Evolutionary conservation across 2,797 vertebrate genomes (phyloP).

Genomic region (Chloroceryle amazona): DNA sequence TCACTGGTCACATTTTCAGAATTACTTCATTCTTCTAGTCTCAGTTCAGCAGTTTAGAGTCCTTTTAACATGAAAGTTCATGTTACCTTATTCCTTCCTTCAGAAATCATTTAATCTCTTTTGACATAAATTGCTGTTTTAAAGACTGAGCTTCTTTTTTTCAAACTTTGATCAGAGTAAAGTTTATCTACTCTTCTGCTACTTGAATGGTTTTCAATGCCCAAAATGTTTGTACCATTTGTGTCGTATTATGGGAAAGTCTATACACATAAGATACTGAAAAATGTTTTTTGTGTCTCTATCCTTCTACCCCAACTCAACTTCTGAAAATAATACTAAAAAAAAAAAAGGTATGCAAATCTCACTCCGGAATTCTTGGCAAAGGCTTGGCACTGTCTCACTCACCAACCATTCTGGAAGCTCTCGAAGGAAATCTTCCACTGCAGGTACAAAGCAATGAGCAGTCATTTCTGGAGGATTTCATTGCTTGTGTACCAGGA

Average conservation of each 20-base stretch:
- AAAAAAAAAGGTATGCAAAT: constrained; percentile 90
- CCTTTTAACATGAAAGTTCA: not conserved
- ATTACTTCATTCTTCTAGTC: not conserved
- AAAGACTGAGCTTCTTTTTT: not conserved
- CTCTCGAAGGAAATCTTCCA: constrained; percentile 95
- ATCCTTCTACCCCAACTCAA: not conserved
- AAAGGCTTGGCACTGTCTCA: constrained; percentile 97
- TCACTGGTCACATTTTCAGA: not conserved
- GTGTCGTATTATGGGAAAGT: not conserved
- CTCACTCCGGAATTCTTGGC: constrained; percentile 95
- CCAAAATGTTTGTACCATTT: not conserved
- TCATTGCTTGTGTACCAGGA: constrained; percentile 94
- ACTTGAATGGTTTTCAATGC: not conserved
- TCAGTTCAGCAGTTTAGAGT: not conserved
- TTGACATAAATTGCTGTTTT: not conserved
- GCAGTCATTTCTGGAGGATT: constrained; percentile 98
- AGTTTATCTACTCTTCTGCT: not conserved
- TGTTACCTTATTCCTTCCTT: not conserved
- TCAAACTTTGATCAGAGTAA: not conserved
- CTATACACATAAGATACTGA: not conserved
- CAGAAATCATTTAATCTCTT: not conserved
- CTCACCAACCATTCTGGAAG: constrained; percentile 96
- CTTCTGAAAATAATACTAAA: not conserved
- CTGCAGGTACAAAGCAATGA: constrained; percentile 98
- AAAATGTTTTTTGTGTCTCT: not conserved